Conservation (phyloP, 1,140 invertebrate species). For the Ips typographus region DNA sequence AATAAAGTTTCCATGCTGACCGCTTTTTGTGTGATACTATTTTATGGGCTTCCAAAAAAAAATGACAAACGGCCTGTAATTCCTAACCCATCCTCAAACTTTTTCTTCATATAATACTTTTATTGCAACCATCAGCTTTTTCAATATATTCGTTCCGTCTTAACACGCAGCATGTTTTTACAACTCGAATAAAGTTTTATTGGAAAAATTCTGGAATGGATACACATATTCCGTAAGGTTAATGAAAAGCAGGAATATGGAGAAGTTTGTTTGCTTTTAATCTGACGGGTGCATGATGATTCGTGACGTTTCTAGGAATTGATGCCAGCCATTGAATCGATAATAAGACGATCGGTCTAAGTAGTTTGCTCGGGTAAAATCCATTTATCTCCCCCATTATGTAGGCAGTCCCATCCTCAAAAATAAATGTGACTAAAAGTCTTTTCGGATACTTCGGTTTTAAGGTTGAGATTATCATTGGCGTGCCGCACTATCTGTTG, state of each 20-base stretch:
- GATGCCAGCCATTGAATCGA: slow-evolving; percentile 17
- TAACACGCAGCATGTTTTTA: slow-evolving; percentile 25
- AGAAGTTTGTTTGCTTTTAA: background rate
- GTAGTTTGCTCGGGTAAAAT: slow-evolving; percentile 27
- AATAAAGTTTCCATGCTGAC: slow-evolving; percentile 8
- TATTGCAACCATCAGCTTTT: slow-evolving; percentile 26
- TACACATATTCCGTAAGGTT: too few relatives aligned
- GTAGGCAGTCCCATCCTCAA: slow-evolving; percentile 32
- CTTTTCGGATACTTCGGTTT: slow-evolving; percentile 34
- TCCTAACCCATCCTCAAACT: slow-evolving; percentile 15
- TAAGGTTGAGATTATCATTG: slow-evolving; percentile 16
- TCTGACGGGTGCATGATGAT: background rate
- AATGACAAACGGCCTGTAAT: slow-evolving; percentile 22
- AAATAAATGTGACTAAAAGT: slow-evolving; percentile 37
- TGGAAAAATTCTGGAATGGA: slow-evolving; percentile 4
- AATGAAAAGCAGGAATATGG: background rate
- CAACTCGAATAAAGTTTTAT: slow-evolving; percentile 28
- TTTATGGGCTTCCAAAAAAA: slow-evolving; percentile 7
- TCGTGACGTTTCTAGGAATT: background rate
- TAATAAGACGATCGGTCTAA: slow-evolving; percentile 23
- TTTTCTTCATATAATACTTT: slow-evolving; percentile 20
- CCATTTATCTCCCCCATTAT: slow-evolving; percentile 37
- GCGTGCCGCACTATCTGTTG: background rate
- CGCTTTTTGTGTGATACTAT: background rate
- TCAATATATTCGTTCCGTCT: slow-evolving; percentile 22